These are phyloP conservation scores for Platypus cylindrus DNA, from an alignment of 2,888 invertebrate species.

Conservation along the genomic window DNA sequence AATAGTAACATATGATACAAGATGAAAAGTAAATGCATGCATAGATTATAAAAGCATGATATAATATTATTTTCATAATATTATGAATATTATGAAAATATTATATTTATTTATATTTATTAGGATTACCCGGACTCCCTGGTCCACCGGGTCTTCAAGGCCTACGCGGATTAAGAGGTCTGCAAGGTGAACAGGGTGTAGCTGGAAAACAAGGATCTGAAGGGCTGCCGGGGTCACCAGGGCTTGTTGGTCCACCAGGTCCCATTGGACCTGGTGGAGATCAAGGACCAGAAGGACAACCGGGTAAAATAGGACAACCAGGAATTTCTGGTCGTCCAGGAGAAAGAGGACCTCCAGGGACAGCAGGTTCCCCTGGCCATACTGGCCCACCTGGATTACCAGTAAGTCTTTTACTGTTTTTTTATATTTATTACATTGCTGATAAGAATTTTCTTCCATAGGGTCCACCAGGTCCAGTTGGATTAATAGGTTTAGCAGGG, in stretches of 20 bases:
- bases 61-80: too few species aligned
- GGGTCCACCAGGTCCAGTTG: slow-evolving; percentile 55
- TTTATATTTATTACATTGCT: background rate
- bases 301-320: slow-evolving; percentile 58
- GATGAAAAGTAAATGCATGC: too few species aligned
- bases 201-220: slow-evolving; percentile 61
- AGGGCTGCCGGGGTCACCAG: slow-evolving; percentile 57
- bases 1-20: background rate
- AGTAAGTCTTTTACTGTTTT: slow-evolving; percentile 33
- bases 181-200: slow-evolving; percentile 57
- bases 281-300: slow-evolving; percentile 41
- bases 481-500: slow-evolving; percentile 56
- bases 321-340: slow-evolving; percentile 62
- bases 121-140: slow-evolving; percentile 43
- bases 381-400: slow-evolving; percentile 57
- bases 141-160: slow-evolving; percentile 53
- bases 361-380: slow-evolving; percentile 49
- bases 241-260: slow-evolving; percentile 54
- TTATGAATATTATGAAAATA: background rate
- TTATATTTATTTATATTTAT: background rate
- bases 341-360: slow-evolving; percentile 61
- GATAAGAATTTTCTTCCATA: slow-evolving; percentile 23
- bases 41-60: too few species aligned
- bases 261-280: slow-evolving; percentile 49
- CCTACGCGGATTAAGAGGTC: slow-evolving; percentile 51